Conservation (phyloP, 2,113 vertebrate species). For the Terrapene triunguis region DNA sequence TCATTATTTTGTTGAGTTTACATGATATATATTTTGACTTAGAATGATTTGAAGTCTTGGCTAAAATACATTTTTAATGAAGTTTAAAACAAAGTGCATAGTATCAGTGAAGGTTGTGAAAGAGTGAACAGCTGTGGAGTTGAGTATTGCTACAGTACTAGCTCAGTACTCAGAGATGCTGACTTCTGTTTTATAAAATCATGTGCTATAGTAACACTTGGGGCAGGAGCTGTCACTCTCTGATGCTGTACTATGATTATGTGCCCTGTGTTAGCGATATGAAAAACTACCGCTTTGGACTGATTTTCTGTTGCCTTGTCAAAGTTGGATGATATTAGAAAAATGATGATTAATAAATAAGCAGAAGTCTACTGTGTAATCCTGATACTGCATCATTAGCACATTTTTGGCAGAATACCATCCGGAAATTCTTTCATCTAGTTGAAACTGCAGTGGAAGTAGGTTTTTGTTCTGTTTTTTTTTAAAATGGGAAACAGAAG, state of each 20-base stretch:
- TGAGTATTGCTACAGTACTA: constrained; percentile 14
- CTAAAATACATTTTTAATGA: constrained; percentile 2
- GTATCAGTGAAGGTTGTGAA: constrained; percentile 16
- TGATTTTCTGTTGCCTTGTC: neutral
- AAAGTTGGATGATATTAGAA: neutral
- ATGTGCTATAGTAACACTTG: constrained; percentile 56
- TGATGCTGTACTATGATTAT: constrained; percentile 35
- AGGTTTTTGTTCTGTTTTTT: neutral
- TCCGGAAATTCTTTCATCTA: neutral
- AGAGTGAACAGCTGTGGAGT: neutral
- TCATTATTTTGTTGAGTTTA: neutral
- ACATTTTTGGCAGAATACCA: neutral
- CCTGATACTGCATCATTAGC: neutral
- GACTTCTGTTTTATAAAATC: constrained; percentile 30
- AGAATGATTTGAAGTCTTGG: neutral
- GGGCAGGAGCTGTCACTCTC: constrained; percentile 23
- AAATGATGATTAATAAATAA: constrained; percentile 7
- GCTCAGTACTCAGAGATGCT: constrained; percentile 11
- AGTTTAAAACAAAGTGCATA: neutral
- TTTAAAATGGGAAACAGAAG: neutral
- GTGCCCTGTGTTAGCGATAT: constrained; percentile 37
- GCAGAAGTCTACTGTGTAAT: neutral
- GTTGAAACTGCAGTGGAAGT: neutral
- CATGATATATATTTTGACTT: neutral
- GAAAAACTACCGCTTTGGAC: neutral